phyloP scores from a whole-genome alignment of 2,797 vertebrate species.

The Spheniscus humboldti region DNA sequence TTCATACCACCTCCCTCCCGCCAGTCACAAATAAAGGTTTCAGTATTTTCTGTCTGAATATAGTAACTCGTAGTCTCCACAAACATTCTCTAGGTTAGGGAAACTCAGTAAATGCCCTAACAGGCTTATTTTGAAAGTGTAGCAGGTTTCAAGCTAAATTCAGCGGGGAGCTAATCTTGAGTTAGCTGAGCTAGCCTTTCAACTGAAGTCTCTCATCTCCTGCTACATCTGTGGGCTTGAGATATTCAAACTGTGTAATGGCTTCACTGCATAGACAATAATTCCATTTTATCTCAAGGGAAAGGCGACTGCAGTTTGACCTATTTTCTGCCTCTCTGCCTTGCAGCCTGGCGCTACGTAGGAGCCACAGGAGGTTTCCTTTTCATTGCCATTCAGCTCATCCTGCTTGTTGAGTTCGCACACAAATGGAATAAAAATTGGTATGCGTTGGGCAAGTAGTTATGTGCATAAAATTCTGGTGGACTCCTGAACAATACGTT shows the following conservation, averaged over 20 bases:
- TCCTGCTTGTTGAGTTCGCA: constrained; percentile 93
- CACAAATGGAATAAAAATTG: constrained; percentile 99
- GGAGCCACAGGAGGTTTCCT: constrained; percentile 84
- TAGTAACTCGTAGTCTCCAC: neutral
- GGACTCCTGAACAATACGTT: neutral
- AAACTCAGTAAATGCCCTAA: neutral
- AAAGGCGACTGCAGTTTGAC: neutral
- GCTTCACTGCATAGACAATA: neutral
- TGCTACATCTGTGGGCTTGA: neutral
- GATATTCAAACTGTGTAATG: neutral
- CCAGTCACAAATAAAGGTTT: neutral
- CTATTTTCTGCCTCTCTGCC: neutral
- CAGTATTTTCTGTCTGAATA: neutral
- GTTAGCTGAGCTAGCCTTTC: neutral
- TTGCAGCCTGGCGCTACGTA: constrained; percentile 90
- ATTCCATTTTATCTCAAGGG: neutral
- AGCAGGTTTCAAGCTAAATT: neutral
- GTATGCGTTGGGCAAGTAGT: constrained; percentile 73
- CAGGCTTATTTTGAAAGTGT: neutral
- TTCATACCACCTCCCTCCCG: neutral
- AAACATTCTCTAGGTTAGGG: neutral
- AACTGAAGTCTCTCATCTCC: neutral
- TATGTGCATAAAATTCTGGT: neutral
- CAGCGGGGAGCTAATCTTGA: neutral
- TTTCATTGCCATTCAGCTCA: constrained; percentile 92